These are phyloP conservation scores for Camponotus floridanus DNA, from an alignment of 1,140 invertebrate genomes.

Conservation along the genomic window DNA sequence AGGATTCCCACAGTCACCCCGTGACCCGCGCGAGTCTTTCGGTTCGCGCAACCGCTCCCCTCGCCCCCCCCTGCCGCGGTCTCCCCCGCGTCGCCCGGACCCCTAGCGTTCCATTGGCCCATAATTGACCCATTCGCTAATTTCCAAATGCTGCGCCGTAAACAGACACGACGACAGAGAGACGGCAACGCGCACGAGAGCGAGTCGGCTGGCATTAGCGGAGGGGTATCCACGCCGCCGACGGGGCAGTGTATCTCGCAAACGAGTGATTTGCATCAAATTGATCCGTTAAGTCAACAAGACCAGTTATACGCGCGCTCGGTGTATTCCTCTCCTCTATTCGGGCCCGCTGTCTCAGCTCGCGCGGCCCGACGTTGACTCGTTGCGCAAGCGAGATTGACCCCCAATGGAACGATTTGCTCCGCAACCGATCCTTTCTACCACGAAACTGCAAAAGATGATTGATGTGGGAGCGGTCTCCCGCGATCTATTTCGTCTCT, in stretches of 20 bases:
- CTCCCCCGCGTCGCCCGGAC: background rate
- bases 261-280: conserved; percentile 86
- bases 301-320: conserved; percentile 72
- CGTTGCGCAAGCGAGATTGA: conserved; percentile 75
- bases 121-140: conserved; percentile 75
- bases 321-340: conserved; percentile 66
- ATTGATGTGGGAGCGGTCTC: conserved; percentile 85
- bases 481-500: conserved; percentile 71
- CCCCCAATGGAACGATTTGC: conserved; percentile 80
- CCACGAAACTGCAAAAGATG: conserved; percentile 83
- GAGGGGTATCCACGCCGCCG: conserved; percentile 37
- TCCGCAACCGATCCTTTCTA: conserved; percentile 80
- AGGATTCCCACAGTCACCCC: conserved; percentile 71
- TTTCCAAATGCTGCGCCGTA: conserved; percentile 69
- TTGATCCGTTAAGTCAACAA: conserved; percentile 84
- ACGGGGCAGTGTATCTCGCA: conserved; percentile 78
- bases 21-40: conserved; percentile 60
- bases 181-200: conserved; percentile 43
- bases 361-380: conserved; percentile 75
- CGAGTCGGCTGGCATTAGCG: conserved; percentile 61
- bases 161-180: conserved; percentile 24
- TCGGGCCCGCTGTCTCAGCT: conserved; percentile 71
- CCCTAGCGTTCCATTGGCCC: conserved; percentile 28
- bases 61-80: background rate
- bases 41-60: conserved; percentile 64